phyloP scores from a whole-genome alignment of 2,888 invertebrate genomes.

The Aelia acuminata region DNA sequence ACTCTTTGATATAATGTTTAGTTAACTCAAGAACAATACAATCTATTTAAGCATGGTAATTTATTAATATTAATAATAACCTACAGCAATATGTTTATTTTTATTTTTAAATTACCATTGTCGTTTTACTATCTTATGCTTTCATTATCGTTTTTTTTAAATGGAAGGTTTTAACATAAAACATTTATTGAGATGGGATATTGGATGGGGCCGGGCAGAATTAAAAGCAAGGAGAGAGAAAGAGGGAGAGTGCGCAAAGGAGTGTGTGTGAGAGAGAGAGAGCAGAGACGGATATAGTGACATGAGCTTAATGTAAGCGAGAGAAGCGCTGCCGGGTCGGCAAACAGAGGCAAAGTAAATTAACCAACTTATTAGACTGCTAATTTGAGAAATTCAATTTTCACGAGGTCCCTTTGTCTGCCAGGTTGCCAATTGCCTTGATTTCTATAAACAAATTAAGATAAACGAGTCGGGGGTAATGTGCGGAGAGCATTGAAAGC shows the following conservation, averaged over 20 bases:
- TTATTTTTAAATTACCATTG: neutral
- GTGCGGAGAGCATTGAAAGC: neutral
- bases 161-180: neutral
- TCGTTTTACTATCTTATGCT: neutral
- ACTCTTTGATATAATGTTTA: too few species aligned
- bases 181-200: neutral
- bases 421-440: constrained; percentile 6
- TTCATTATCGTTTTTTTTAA: neutral
- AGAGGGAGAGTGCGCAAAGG: too few species aligned
- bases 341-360: constrained; percentile 52
- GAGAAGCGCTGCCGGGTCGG: neutral
- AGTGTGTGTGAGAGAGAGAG: too few species aligned
- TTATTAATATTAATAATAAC: too few species aligned
- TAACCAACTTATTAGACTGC: constrained; percentile 49
- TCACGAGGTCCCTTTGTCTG: constrained; percentile 5
- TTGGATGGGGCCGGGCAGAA: neutral
- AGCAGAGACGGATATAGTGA: constrained; percentile 17
- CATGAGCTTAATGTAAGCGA: constrained; percentile 26
- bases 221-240: constrained; percentile 11
- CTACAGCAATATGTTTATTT: too few species aligned
- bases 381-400: constrained; percentile 54
- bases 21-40: too few species aligned
- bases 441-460: constrained; percentile 49
- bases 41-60: too few species aligned
- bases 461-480: constrained; percentile 4